phyloP scores from a whole-genome alignment of 2,888 invertebrate species.

The Archips crataeganus region DNA sequence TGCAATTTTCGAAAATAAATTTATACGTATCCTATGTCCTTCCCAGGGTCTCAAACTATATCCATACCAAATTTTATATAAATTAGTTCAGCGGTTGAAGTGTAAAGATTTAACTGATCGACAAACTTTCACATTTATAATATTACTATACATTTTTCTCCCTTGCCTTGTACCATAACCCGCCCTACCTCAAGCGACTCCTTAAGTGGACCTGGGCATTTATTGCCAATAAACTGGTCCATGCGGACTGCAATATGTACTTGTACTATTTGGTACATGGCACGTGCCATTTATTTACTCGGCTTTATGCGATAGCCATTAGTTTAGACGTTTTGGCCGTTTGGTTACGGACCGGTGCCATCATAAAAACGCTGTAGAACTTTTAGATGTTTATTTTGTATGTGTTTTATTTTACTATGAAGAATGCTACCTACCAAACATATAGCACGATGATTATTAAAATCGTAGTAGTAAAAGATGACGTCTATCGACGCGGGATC shows the following conservation, averaged over 20 bases:
- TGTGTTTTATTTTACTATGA: background rate
- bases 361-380: background rate
- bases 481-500: too few species aligned
- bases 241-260: conserved; percentile 51
- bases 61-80: too few species aligned
- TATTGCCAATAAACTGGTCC: conserved; percentile 73
- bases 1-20: too few species aligned
- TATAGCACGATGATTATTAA: too few species aligned
- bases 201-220: conserved; percentile 73
- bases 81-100: too few species aligned
- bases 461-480: too few species aligned
- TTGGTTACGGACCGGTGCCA: background rate
- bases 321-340: background rate
- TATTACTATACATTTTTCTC: background rate
- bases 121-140: background rate
- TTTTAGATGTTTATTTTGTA: background rate
- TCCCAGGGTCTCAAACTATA: too few species aligned
- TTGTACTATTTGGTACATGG: conserved; percentile 20
- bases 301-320: background rate
- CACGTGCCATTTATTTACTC: background rate
- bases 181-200: conserved; percentile 55
- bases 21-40: too few species aligned
- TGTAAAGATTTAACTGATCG: too few species aligned
- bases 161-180: conserved; percentile 48
- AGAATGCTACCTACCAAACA: too few species aligned